Evolutionary conservation across 2,797 vertebrate species (phyloP).

Genomic region (Masticophis lateralis): DNA sequence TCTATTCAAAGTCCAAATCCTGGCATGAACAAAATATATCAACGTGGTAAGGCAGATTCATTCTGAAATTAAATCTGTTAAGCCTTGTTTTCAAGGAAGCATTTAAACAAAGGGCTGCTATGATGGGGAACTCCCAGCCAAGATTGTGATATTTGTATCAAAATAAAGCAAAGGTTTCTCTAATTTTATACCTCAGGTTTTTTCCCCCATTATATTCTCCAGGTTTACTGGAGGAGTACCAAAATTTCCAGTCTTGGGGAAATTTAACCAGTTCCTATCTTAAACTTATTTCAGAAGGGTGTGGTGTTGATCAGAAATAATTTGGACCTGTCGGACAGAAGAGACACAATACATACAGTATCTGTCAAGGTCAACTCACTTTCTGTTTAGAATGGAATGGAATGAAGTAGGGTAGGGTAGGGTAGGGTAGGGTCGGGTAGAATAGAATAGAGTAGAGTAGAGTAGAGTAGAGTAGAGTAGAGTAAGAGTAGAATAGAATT

Average conservation of each 20-base stretch:
- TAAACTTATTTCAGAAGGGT: neutral
- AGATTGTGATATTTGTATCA: neutral
- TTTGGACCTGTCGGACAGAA: neutral
- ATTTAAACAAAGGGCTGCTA: neutral
- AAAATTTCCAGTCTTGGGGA: neutral
- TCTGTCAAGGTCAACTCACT: neutral
- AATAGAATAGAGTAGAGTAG: no score
- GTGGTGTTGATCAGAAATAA: neutral
- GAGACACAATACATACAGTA: neutral
- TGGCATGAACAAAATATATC: neutral
- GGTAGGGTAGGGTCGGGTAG: no score
- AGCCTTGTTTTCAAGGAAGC: neutral
- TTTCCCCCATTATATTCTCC: neutral
- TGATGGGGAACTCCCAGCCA: neutral
- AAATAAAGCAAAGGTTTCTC: neutral
- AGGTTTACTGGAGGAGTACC: neutral
- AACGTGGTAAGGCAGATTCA: neutral
- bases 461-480: no score
- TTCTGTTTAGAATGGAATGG: neutral
- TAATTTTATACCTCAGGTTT: neutral
- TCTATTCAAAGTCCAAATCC: neutral
- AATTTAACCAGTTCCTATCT: neutral
- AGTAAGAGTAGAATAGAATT: no score
- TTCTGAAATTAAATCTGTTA: neutral
- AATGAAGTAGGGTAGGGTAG: no score